Conservation (phyloP, 2,797 vertebrate genomes). For the Liasis olivaceus region DNA sequence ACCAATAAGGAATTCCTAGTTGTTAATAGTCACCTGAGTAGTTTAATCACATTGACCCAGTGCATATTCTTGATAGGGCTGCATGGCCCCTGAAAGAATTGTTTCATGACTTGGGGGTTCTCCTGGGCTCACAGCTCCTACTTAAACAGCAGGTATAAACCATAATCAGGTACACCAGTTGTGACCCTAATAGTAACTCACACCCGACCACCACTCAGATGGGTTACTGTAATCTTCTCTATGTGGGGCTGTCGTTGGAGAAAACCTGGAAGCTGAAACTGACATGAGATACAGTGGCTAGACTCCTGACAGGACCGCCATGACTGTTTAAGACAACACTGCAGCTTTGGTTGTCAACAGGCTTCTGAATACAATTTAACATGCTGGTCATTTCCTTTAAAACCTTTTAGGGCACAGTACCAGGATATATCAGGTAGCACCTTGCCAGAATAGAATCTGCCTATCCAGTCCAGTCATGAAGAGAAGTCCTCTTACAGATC, state of each 20-base stretch:
- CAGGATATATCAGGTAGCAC: background rate
- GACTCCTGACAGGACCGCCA: background rate
- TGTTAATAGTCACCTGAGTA: background rate
- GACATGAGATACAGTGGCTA: background rate
- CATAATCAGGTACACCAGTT: background rate
- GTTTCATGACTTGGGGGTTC: background rate
- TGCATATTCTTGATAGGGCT: background rate
- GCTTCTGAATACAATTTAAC: background rate
- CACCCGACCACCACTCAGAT: background rate
- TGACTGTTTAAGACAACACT: background rate
- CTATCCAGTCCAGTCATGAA: background rate
- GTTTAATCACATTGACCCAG: too few relatives aligned
- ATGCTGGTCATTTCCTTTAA: background rate
- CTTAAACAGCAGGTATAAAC: background rate
- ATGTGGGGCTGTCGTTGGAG: background rate
- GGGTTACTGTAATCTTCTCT: background rate
- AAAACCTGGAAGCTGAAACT: background rate
- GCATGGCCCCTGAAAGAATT: background rate
- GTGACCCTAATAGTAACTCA: background rate
- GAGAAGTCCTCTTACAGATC: background rate
- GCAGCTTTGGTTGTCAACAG: background rate
- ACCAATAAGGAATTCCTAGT: background rate
- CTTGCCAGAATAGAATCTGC: background rate
- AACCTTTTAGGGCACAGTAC: background rate
- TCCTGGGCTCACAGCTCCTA: background rate